Evolutionary conservation across 2,797 vertebrate genomes (phyloP), one percentile per base, ranked within the genome.

Genomic region (Lateolabrax maculatus): DNA sequence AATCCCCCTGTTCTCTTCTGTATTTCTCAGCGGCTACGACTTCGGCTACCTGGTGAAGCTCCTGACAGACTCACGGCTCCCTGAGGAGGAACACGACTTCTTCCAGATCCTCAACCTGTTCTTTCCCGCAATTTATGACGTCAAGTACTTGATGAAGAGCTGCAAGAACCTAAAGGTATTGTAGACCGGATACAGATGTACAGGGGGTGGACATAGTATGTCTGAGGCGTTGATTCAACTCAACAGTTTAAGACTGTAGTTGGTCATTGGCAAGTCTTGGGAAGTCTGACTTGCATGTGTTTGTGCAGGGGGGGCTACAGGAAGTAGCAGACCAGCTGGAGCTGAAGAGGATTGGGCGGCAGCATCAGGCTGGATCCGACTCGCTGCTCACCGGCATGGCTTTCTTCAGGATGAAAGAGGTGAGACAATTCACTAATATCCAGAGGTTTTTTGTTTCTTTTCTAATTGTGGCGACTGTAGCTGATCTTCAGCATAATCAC

Each of bases 341-440:
- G 89, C 93, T 99, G 81, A 98, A 99, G 89, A 94, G 98, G 86
- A 99, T 99, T 77, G 98, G 98, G n/a, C 95, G 98, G 76, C 98
- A 99, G 68, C 98, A 99, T 80, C 98, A 99, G 92, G 98, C 98
- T 2, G 98, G 98, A 21, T 99, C 98, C 0, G 98, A 99, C 92
- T 99, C 98, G 0, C 94, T 99, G 83, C 96, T 99, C 80, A 99
- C 98, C 0, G 98, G 98, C 70, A 99, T 99, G 98, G 98, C 98
- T 0, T 99, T 99, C 93, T 99, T 99, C 93, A 97, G 98, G 91
- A 99, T 99, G 98, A 99, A 99, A 89, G 98, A 99, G 97, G 98
- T 99, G 91, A 9, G 2, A 5, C 8, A 4, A n/a, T 5, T 21
- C 18, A 15, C 6, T 12, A 10, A 57, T 16, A 21, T 27, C 3